Conservation (phyloP, 53 echinoderm and acorn worm genomes). For the Temnopleurus reevesii region DNA sequence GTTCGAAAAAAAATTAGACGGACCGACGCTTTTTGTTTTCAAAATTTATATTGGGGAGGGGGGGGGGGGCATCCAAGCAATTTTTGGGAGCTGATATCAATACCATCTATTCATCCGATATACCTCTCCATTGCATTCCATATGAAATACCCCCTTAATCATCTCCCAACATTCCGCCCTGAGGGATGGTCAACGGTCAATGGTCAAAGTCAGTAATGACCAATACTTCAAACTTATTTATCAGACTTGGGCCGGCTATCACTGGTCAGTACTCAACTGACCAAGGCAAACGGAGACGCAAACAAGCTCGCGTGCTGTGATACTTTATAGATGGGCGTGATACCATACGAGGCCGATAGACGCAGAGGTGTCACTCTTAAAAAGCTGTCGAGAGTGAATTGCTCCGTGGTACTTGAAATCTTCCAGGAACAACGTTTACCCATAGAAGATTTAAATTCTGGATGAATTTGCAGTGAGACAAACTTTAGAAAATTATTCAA, state of each 20-base stretch:
- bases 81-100: no score
- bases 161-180: neutral
- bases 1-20: no score
- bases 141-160: neutral
- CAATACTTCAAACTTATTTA: neutral
- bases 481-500: neutral
- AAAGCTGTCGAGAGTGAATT: neutral
- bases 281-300: neutral
- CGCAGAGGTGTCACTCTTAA: neutral
- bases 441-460: neutral
- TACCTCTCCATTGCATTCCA: neutral
- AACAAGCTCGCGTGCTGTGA: neutral
- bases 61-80: no score
- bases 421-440: neutral
- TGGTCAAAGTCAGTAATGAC: conserved; percentile 20
- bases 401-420: neutral
- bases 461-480: neutral
- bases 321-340: neutral
- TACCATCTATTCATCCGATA: neutral
- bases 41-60: no score
- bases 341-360: neutral
- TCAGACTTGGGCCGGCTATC: conserved; percentile 9
- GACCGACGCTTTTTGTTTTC: neutral
- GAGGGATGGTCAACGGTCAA: conserved; percentile 31
- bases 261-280: conserved; percentile 26